Evolutionary conservation across 1,140 invertebrate species (phyloP).

Genomic region (Apis cerana): DNA sequence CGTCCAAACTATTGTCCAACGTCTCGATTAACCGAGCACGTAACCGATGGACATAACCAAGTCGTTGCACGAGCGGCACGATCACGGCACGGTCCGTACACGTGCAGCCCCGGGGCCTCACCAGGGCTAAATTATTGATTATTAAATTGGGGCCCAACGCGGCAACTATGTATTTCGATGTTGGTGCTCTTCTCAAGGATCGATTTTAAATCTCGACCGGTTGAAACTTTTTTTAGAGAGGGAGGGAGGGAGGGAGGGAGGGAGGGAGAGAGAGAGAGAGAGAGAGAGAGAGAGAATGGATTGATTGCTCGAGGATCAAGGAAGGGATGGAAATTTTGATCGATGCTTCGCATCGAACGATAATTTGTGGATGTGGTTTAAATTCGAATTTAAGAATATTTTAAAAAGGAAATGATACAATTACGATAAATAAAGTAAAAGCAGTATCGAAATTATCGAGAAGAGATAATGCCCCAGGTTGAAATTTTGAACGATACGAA

Average conservation of each 20-base stretch:
- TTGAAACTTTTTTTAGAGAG: no score
- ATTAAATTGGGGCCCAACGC: slow-evolving; percentile 69
- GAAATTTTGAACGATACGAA: no score
- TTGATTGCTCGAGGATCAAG: neutral
- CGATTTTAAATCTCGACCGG: neutral
- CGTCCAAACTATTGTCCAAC: slow-evolving; percentile 55
- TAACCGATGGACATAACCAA: slow-evolving; percentile 51
- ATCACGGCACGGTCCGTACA: slow-evolving; percentile 62
- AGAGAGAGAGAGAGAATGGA: no score
- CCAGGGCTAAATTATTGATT: slow-evolving; percentile 76
- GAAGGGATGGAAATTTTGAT: neutral
- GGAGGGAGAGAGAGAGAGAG: no score
- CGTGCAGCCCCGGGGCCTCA: slow-evolving; percentile 70
- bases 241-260: no score
- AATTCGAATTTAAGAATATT: no score
- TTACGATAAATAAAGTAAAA: no score
- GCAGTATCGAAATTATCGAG: no score
- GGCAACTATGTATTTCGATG: slow-evolving; percentile 17
- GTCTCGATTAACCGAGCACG: neutral
- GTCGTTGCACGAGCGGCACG: slow-evolving; percentile 45
- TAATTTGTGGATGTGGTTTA: neutral
- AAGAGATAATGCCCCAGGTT: no score
- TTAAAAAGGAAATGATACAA: no score
- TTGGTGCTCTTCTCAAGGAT: neutral
- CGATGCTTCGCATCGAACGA: neutral